These are phyloP conservation scores for Actinemys pallida DNA, from an alignment of 2,113 vertebrate species.

Conservation along the genomic window DNA sequence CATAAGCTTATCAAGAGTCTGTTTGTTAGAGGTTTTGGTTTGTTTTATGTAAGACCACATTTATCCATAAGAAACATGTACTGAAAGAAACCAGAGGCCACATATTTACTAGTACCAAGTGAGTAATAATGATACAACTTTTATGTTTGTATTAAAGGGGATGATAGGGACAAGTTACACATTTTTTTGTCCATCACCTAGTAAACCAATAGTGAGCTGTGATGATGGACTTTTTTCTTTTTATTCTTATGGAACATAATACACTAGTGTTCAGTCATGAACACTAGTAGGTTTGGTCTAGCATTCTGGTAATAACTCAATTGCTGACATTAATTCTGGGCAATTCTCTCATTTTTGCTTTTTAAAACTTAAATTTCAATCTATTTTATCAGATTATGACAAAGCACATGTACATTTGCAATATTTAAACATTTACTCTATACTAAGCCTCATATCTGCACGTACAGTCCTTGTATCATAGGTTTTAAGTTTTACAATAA, in stretches of 20 bases:
- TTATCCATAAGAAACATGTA: conserved; percentile 8
- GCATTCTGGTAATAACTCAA: background rate
- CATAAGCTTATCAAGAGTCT: conserved; percentile 12
- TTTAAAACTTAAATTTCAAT: conserved; percentile 33
- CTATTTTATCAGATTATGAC: conserved; percentile 46
- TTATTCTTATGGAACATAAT: background rate
- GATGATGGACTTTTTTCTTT: background rate
- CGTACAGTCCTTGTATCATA: background rate
- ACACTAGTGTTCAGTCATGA: rapidly evolving
- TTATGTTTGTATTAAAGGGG: background rate
- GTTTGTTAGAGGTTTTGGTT: background rate
- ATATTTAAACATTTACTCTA: background rate
- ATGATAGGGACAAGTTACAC: background rate
- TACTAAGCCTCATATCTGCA: background rate
- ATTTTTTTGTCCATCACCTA: background rate
- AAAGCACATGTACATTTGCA: conserved; percentile 51
- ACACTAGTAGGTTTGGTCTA: background rate
- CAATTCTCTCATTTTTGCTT: background rate
- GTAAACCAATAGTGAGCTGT: background rate
- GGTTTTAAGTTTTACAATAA: background rate
- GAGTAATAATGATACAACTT: background rate
- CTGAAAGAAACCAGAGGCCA: conserved; percentile 20
- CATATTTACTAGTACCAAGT: background rate
- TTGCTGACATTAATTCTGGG: background rate
- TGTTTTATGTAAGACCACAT: conserved; percentile 3